Base-by-base conservation (phyloP, 2,888 invertebrate species). In the Tipula unca region DNA sequence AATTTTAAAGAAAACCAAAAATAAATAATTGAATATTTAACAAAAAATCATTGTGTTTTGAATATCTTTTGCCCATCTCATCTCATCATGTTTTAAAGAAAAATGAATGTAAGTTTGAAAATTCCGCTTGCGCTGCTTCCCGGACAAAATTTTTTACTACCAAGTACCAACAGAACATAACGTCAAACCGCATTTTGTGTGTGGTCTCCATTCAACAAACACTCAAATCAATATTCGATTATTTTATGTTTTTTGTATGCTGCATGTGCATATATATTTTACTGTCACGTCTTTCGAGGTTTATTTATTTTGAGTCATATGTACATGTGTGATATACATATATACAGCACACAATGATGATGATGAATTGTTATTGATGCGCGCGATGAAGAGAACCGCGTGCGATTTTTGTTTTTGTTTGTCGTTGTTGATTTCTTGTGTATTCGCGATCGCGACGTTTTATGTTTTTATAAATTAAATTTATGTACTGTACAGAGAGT, bases 171-270 rank as follows among this genome's bases (percentile, higher is more conserved):
- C 69, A 5, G 48, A 48, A 48, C 13, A 39, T 17, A 48, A 48
- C 69, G 69, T 69, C 69, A 69, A 69, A 69, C 69, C 69, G 17
- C 83, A 32, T 83, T 83, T 83, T 32, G n/a, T 83, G 83, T 83
- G 83, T 83, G 83, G 83, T 83, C 83, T 29, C 83, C 17, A 20
- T 83, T 32, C 35, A 32, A 83, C 8, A 83, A 83, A 83, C 83
- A 83, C 83, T 83, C 83, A 83, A 83, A 35, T 32, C 83, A 83
- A 35, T 83, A 83, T 83, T 83, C 83, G 35, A 83, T 83, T 83
- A 32, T 83, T 83, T 69, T 25, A 25, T 69, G 25, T 54, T 20
- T 69, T 20, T 20, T 69, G 8, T 69, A 25, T 69, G 69, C 25
- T 69, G 10, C 25, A 69, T 69, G 35, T 35, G 83, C n/a, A 48